These are phyloP conservation scores for Catharus ustulatus DNA, from an alignment of 2,797 vertebrate species.

Conservation along the genomic window DNA sequence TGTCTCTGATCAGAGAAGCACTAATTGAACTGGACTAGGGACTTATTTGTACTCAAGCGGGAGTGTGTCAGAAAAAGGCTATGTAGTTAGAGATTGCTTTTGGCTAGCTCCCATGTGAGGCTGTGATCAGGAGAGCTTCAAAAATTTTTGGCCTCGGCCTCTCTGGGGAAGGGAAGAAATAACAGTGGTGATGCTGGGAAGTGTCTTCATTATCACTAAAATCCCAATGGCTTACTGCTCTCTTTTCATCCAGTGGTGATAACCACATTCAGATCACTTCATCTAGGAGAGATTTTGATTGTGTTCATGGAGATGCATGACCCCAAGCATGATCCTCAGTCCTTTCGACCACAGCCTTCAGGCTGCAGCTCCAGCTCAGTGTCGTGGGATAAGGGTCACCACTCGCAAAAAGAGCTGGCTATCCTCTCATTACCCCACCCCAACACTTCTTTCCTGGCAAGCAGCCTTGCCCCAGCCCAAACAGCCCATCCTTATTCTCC, in stretches of 20 bases:
- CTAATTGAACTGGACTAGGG: neutral
- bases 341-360: fast-evolving
- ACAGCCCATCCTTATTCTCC: neutral
- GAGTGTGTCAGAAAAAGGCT: neutral
- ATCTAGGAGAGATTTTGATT: neutral
- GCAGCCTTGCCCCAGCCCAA: neutral
- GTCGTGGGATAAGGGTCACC: neutral
- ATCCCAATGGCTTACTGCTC: neutral
- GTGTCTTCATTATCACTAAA: neutral
- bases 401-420: neutral
- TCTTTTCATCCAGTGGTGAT: neutral
- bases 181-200: neutral
- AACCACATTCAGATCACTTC: neutral
- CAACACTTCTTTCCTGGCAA: neutral
- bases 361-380: neutral
- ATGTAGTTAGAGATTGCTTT: neutral
- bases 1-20: neutral
- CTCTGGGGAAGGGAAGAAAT: neutral
- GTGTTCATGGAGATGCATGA: neutral
- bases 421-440: neutral
- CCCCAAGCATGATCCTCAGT: neutral
- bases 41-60: neutral
- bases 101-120: neutral
- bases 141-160: neutral
- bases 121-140: neutral